Conservation (phyloP, 2,113 vertebrate species). For the Mustelus asterias region DNA sequence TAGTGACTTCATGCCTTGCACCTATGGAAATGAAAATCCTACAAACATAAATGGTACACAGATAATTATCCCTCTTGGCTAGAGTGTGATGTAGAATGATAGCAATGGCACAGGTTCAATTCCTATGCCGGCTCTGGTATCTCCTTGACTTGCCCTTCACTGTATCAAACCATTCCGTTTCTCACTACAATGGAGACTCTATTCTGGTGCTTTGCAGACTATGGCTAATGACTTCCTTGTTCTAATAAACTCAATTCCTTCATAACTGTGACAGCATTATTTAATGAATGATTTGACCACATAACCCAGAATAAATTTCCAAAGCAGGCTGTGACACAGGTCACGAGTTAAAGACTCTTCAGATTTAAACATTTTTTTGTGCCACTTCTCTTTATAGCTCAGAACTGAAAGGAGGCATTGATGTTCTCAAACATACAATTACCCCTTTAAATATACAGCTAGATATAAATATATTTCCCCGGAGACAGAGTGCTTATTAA, state of each 20-base stretch:
- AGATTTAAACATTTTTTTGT: background rate
- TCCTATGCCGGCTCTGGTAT: no score
- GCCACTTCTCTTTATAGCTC: background rate
- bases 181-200: no score
- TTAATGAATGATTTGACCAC: background rate
- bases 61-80: background rate
- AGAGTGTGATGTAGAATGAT: no score
- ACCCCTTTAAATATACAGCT: background rate
- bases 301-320: background rate
- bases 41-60: background rate
- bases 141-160: no score
- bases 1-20: background rate
- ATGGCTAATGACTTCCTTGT: background rate
- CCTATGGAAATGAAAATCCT: background rate
- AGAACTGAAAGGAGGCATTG: background rate
- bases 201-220: background rate
- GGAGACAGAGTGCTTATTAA: background rate
- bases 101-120: no score
- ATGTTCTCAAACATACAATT: background rate
- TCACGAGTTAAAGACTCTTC: background rate
- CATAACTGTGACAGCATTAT: background rate
- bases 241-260: background rate
- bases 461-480: background rate
- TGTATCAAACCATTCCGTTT: no score
- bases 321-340: background rate